Percentiles rank a stretch among this genome's conserved stretches.
Conservation (phyloP, 2,113 vertebrate genomes). For the Rhagologus leucostigma region DNA sequence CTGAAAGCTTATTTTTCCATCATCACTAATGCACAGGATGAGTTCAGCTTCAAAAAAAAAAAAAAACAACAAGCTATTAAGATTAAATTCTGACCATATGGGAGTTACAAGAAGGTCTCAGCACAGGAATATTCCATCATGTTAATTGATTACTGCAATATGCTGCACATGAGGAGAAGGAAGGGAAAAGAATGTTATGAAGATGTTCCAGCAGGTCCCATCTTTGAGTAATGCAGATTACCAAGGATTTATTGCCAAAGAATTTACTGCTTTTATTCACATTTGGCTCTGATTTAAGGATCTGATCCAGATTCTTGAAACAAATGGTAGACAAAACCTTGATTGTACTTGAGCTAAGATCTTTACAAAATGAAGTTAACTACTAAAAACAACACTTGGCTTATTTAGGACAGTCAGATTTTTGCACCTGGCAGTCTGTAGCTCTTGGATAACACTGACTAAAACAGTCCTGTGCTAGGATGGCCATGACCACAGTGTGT, state of each 20-base stretch:
- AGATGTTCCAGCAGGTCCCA: conserved; percentile 7
- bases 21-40: background rate
- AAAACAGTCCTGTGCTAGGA: background rate
- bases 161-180: conserved; percentile 32
- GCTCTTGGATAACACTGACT: background rate
- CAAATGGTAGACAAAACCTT: conserved; percentile 23
- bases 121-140: conserved; percentile 32
- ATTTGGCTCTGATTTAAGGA: conserved; percentile 35
- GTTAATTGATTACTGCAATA: conserved; percentile 58
- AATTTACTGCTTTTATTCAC: conserved; percentile 31
- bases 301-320: background rate
- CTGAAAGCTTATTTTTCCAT: background rate
- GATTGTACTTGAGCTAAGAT: background rate
- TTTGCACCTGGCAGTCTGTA: background rate
- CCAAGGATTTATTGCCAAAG: conserved; percentile 13
- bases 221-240: conserved; percentile 30
- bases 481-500: background rate
- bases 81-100: conserved; percentile 50
- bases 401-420: background rate
- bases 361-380: background rate
- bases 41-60: background rate
- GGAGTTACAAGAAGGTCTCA: conserved; percentile 34
- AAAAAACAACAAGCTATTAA: background rate
- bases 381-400: background rate
- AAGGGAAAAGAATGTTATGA: conserved; percentile 34